Percentiles rank a stretch among this genome's conserved stretches.
Evolutionary conservation across 2,888 invertebrate species (phyloP).

Genomic region (Amphipoea oculea): DNA sequence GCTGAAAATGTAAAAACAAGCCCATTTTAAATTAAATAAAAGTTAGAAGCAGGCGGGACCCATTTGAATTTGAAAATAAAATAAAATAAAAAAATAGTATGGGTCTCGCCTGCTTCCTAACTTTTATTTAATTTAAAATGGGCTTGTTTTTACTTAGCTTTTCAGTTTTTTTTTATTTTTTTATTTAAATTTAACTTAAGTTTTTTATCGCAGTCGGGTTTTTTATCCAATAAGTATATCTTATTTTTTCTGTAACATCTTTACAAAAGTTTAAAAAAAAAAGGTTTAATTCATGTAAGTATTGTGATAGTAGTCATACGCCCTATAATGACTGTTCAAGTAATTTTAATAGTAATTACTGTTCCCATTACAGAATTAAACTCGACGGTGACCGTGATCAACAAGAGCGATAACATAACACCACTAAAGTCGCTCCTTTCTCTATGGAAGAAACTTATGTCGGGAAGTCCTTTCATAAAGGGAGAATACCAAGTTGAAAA

Average conservation of each 20-base stretch:
- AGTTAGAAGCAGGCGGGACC: no score
- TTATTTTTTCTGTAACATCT: not conserved
- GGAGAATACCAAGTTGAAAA: slow-evolving; percentile 75
- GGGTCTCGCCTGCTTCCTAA: not conserved
- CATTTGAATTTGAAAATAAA: no score
- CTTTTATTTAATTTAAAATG: no score
- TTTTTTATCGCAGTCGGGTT: no score
- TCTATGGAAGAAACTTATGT: slow-evolving; percentile 95
- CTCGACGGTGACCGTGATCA: slow-evolving; percentile 75
- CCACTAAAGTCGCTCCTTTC: slow-evolving; percentile 92
- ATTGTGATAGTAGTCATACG: no score
- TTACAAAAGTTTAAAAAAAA: not conserved
- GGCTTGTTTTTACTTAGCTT: no score
- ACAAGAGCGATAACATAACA: slow-evolving; percentile 91
- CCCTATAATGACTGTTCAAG: not conserved
- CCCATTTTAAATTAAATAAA: no score
- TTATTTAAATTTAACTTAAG: no score
- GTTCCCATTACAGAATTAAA: slow-evolving; percentile 77
- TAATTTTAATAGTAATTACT: not conserved
- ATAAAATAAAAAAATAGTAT: no score
- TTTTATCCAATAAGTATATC: no score
- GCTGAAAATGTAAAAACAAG: no score
- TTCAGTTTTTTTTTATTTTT: no score
- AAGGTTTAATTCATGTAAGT: not conserved
- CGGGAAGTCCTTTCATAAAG: slow-evolving; percentile 86